Evolutionary conservation across 2,888 invertebrate genomes (phyloP).

Genomic region (Cepaea hortensis): DNA sequence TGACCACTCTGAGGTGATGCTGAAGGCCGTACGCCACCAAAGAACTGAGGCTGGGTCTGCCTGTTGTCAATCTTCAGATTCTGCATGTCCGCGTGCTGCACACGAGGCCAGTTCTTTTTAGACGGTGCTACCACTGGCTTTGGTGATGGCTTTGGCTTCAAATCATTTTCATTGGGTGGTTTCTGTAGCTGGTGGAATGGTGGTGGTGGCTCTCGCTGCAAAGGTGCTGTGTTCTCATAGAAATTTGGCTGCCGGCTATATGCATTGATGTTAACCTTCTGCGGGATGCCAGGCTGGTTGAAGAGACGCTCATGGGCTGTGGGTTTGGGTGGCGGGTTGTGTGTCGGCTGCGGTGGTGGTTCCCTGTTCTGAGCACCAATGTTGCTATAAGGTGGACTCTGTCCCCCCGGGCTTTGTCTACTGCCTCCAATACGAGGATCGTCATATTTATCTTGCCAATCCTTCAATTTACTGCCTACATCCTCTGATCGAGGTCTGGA

Average conservation of each 20-base stretch:
- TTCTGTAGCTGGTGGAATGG: slow-evolving; percentile 67
- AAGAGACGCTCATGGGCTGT: slow-evolving; percentile 52
- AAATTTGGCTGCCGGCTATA: slow-evolving; percentile 66
- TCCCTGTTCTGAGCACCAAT: slow-evolving; percentile 47
- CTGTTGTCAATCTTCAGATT: slow-evolving; percentile 62
- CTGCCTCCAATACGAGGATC: slow-evolving; percentile 50
- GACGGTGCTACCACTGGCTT: slow-evolving; percentile 58
- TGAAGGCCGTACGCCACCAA: slow-evolving; percentile 34
- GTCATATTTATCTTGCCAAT: slow-evolving; percentile 68
- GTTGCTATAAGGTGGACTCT: slow-evolving; percentile 59
- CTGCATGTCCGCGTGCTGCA: slow-evolving; percentile 64
- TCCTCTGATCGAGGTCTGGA: slow-evolving; percentile 69
- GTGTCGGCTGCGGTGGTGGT: slow-evolving; percentile 47
- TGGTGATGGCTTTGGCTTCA: slow-evolving; percentile 57
- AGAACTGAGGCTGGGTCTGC: slow-evolving; percentile 65
- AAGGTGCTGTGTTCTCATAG: slow-evolving; percentile 69
- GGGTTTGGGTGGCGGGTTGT: slow-evolving; percentile 46
- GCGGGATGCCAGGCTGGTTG: slow-evolving; percentile 34
- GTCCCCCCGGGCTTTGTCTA: slow-evolving; percentile 29
- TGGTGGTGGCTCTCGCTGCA: slow-evolving; percentile 63
- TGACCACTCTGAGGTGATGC: slow-evolving; percentile 19
- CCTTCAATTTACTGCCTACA: slow-evolving; percentile 63
- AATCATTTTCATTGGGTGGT: slow-evolving; percentile 55
- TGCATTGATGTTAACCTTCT: slow-evolving; percentile 65
- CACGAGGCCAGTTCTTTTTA: slow-evolving; percentile 62